These are phyloP conservation scores for Heterodera carotae DNA, from an alignment of 1,140 invertebrate species.

Conservation along the genomic window DNA sequence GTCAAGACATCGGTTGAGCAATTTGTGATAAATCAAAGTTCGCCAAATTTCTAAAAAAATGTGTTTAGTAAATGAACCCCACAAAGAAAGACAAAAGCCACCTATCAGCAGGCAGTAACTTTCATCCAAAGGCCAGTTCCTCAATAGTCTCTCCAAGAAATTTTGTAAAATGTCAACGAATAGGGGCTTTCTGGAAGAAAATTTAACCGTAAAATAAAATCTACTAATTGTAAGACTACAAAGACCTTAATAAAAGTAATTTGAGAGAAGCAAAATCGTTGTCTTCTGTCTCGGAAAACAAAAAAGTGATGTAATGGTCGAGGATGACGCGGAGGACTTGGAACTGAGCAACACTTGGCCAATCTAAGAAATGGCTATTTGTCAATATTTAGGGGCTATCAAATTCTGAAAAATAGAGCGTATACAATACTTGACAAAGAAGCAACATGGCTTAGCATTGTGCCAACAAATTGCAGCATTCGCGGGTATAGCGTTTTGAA, in stretches of 20 bases:
- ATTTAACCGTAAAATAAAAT: background rate
- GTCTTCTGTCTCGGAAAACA: constrained; percentile 37
- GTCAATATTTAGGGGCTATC: too few relatives aligned
- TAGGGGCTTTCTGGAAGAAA: constrained; percentile 26
- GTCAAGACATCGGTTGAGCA: constrained; percentile 23
- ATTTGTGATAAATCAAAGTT: constrained; percentile 17
- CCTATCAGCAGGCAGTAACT: constrained; percentile 34
- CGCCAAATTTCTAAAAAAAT: constrained; percentile 19
- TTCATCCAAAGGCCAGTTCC: constrained; percentile 34
- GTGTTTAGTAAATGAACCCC: background rate
- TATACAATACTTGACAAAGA: constrained; percentile 32
- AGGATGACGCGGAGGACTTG: constrained; percentile 32
- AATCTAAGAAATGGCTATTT: constrained; percentile 17
- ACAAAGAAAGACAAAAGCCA: constrained; percentile 1
- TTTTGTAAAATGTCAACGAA: constrained; percentile 34
- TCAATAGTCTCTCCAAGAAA: constrained; percentile 33
- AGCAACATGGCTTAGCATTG: constrained; percentile 29
- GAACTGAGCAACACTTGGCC: constrained; percentile 29
- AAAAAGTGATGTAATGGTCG: constrained; percentile 34
- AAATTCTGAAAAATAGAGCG: too few relatives aligned
- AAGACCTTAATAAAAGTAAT: constrained; percentile 22
- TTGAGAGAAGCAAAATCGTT: constrained; percentile 34
- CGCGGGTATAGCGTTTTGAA: constrained; percentile 36
- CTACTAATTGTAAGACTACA: background rate
- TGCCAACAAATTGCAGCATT: constrained; percentile 37